Conservation (phyloP, 2,797 vertebrate genomes). For the Rhinoraja longicauda region DNA sequence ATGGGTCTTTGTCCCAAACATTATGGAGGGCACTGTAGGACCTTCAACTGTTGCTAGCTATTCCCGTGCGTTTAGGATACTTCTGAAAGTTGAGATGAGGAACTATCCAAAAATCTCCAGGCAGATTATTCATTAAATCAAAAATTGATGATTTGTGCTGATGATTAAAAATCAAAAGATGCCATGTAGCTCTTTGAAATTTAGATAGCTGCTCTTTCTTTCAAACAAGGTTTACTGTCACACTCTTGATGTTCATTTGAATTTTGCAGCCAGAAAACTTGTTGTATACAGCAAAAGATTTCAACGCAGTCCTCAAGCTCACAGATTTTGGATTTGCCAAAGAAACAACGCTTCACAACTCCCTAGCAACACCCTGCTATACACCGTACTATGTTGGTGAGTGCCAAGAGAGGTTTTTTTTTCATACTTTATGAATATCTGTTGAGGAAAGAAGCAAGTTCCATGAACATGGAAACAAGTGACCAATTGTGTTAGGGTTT, state of each 20-base stretch:
- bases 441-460: not conserved
- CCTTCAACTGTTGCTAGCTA: not conserved
- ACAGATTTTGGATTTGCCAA: slow-evolving; percentile 98
- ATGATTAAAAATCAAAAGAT: not conserved
- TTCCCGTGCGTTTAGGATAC: not conserved
- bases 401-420: slow-evolving; percentile 49
- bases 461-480: not conserved
- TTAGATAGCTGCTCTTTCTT: not conserved
- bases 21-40: too few species aligned
- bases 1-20: too few species aligned
- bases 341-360: slow-evolving; percentile 85
- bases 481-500: not conserved
- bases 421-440: too few species aligned
- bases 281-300: slow-evolving; percentile 80
- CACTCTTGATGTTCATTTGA: slow-evolving; percentile 24
- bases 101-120: not conserved
- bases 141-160: not conserved
- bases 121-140: not conserved
- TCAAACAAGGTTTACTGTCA: not conserved
- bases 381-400: slow-evolving; percentile 98
- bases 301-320: slow-evolving; percentile 76
- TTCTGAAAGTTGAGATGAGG: slow-evolving; percentile 10
- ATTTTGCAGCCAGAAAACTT: slow-evolving; percentile 85
- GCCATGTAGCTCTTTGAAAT: not conserved
- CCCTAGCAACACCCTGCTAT: slow-evolving; percentile 91